Conservation (phyloP, 2,888 invertebrate genomes). For the Terebella lapidaria region DNA sequence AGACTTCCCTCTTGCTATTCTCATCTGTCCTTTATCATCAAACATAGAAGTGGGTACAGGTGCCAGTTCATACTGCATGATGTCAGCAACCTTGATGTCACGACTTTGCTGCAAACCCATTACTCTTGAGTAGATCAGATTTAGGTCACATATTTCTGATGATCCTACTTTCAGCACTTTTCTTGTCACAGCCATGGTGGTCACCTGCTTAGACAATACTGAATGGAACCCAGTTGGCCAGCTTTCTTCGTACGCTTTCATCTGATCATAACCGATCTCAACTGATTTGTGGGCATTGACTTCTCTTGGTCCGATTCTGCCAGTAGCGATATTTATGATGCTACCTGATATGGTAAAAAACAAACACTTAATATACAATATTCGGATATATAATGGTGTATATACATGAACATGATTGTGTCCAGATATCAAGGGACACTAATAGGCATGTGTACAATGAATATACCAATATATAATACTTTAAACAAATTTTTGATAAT, state of each 20-base stretch:
- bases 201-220: neutral
- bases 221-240: neutral
- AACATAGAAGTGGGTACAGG: slow-evolving; percentile 15
- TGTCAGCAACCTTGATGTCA: slow-evolving; percentile 5
- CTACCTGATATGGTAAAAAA: no score
- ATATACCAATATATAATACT: no score
- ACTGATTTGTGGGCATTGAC: neutral
- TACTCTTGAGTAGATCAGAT: slow-evolving; percentile 14
- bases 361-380: no score
- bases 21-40: slow-evolving; percentile 12
- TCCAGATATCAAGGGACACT: no score
- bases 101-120: slow-evolving; percentile 8
- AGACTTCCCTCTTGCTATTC: slow-evolving; percentile 9
- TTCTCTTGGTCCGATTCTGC: neutral
- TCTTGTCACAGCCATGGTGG: neutral
- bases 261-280: neutral
- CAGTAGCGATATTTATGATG: neutral
- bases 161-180: neutral
- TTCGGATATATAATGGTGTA: no score
- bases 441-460: no score
- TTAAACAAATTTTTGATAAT: no score
- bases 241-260: neutral
- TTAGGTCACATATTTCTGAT: slow-evolving; percentile 9
- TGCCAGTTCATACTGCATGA: slow-evolving; percentile 10
- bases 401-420: no score